phyloP scores from a whole-genome alignment of 1,140 invertebrate genomes.

The Apis laboriosa region DNA sequence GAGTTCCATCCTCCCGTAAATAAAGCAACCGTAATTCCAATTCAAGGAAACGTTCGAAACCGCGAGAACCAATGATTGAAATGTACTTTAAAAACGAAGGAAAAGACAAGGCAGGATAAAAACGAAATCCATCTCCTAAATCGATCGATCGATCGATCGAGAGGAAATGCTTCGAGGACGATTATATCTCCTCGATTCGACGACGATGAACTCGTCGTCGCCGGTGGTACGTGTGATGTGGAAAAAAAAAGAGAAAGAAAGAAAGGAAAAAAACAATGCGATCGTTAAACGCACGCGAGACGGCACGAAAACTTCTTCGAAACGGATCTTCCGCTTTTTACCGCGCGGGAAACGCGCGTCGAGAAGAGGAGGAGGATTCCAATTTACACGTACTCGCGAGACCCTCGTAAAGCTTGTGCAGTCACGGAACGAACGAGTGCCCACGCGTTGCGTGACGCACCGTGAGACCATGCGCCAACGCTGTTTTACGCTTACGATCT shows the following conservation, averaged over 20 bases:
- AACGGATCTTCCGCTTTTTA: slow-evolving; percentile 34
- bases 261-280: slow-evolving; percentile 3
- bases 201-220: slow-evolving; percentile 25
- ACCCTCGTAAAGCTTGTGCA: slow-evolving; percentile 33
- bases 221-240: not conserved
- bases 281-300: slow-evolving; percentile 40
- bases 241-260: too few relatives aligned
- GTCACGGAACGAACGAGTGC: slow-evolving; percentile 31
- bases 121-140: not conserved
- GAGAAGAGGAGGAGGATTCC: slow-evolving; percentile 14
- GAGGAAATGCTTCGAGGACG: not conserved
- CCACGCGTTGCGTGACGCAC: slow-evolving; percentile 46
- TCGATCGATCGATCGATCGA: not conserved
- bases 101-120: not conserved
- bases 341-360: not conserved
- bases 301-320: slow-evolving; percentile 31
- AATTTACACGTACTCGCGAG: slow-evolving; percentile 50
- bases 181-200: not conserved
- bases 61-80: too few relatives aligned
- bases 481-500: not conserved
- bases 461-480: slow-evolving; percentile 11
- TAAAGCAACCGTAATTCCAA: too few relatives aligned
- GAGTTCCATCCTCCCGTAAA: too few relatives aligned
- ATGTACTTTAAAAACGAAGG: not conserved
- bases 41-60: too few relatives aligned